Evolutionary conservation across 1,140 invertebrate species (phyloP).

Genomic region (Musca vetustissima): DNA sequence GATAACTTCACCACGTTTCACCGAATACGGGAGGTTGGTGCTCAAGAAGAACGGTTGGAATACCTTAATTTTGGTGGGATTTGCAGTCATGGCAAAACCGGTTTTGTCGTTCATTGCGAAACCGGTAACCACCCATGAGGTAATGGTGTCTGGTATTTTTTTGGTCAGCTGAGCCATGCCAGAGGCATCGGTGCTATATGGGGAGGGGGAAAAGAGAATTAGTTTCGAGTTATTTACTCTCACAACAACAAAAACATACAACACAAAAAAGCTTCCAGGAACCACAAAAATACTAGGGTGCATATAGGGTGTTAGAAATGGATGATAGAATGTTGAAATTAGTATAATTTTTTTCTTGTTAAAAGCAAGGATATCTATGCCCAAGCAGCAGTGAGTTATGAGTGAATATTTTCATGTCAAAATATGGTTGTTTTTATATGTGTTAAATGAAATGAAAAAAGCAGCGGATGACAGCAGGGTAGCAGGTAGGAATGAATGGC

Average conservation of each 20-base stretch:
- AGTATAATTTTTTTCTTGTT: too few relatives aligned
- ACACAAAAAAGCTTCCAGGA: too few relatives aligned
- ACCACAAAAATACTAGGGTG: too few relatives aligned
- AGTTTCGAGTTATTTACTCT: background rate
- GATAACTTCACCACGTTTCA: slow-evolving; percentile 70
- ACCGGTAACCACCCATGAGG: slow-evolving; percentile 89
- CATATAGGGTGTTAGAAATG: too few relatives aligned
- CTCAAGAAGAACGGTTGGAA: slow-evolving; percentile 88
- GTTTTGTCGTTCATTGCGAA: slow-evolving; percentile 85
- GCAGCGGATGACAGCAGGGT: background rate
- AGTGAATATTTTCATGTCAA: background rate
- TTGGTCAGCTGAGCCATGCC: slow-evolving; percentile 36
- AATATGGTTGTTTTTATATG: too few relatives aligned
- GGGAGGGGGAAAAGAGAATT: background rate
- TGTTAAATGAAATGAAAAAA: background rate
- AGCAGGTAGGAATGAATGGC: background rate
- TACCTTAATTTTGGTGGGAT: slow-evolving; percentile 75
- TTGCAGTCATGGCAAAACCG: slow-evolving; percentile 80
- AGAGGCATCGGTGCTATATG: slow-evolving; percentile 15
- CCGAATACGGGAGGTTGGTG: slow-evolving; percentile 78
- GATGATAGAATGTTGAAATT: too few relatives aligned
- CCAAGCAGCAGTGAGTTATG: too few relatives aligned
- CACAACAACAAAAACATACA: background rate
- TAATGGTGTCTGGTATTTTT: slow-evolving; percentile 83
- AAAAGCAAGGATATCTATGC: too few relatives aligned